Base-by-base conservation (phyloP, 2,113 vertebrate species). In the Ceratotherium simum region DNA sequence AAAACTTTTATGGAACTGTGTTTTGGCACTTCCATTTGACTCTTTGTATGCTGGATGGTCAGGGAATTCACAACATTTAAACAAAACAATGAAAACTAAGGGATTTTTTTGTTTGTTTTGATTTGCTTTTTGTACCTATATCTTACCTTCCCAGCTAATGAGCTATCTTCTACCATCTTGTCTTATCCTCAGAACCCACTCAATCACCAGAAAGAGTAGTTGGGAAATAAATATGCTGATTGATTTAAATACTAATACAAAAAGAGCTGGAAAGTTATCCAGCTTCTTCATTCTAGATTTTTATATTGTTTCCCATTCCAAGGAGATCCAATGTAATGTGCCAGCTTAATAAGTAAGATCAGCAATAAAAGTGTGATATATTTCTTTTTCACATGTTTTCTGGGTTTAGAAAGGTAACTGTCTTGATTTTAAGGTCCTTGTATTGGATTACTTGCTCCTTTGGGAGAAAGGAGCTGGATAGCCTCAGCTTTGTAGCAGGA, bases 201-300 rank as follows among this genome's bases (percentile, higher is more conserved):
- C 42, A 58, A 87, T 94, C 48, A 90, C 48, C 67, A 95, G 58
- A 93, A 91, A 78, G 39, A 90, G 58, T 21, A 92, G 27, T 85
- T 76, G 39, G 42, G 33, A 96, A 94, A 92, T 86, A 87, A 95
- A 82, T 64, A 91, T 48, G 36, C 46, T 89, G 10, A 89, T 8
- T 90, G 76, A 95, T 58, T 97, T 93, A 88, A 97, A 84, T 31
- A 80, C 31, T 83, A 86, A 96, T 29, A 54, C 51, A 92, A 92
- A 94, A 90, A 88, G 54, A 95, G 29, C 33, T 92, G 20, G n/a
- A 96, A 92, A 94, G 48, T 72, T 84, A 94, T 92, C 73, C 42
- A 92, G 56, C 10, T 84, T 95, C 76, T 96, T 96, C 62, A 84
- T 67, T 96, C 90, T 95, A 95, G 82, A 96, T 97, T 93, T 94